Conservation (phyloP, 92 coral and sea anemone species). For the Plumapathes pennacea region DNA sequence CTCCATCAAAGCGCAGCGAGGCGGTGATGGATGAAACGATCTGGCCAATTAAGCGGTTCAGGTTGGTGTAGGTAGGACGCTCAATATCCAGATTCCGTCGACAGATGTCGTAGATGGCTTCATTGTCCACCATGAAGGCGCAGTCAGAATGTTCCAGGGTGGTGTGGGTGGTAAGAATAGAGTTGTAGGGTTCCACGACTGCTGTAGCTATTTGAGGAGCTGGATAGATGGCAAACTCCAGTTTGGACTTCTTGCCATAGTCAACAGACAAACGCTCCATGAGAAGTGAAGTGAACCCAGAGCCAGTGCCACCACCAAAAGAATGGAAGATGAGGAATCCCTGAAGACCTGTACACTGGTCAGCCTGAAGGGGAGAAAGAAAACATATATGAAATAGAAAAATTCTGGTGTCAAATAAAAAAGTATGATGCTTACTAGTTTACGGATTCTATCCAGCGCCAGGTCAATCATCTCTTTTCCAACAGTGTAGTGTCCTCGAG, state of each 20-base stretch:
- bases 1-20: slow-evolving; percentile 62
- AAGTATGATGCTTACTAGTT: no score
- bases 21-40: slow-evolving; percentile 74
- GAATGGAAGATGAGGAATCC: slow-evolving; percentile 81
- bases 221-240: slow-evolving; percentile 72
- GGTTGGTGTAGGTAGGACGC: slow-evolving; percentile 76
- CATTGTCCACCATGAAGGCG: slow-evolving; percentile 78
- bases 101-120: slow-evolving; percentile 77
- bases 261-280: slow-evolving; percentile 80
- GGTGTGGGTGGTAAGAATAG: slow-evolving; percentile 73
- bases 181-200: slow-evolving; percentile 81
- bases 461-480: no score
- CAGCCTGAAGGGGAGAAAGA: slow-evolving; percentile 33
- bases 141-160: slow-evolving; percentile 80
- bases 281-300: slow-evolving; percentile 73
- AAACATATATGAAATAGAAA: no score
- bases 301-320: slow-evolving; percentile 81
- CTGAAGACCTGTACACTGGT: slow-evolving; percentile 77
- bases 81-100: slow-evolving; percentile 76
- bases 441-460: no score
- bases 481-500: no score
- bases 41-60: slow-evolving; percentile 78
- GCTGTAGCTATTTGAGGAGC: slow-evolving; percentile 83
- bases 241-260: slow-evolving; percentile 80
- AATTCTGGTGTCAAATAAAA: slow-evolving; percentile 10